Percentiles rank a stretch among this genome's conserved stretches.
Evolutionary conservation across 2,888 invertebrate species (phyloP).

Genomic region (Poecilus cupreus): DNA sequence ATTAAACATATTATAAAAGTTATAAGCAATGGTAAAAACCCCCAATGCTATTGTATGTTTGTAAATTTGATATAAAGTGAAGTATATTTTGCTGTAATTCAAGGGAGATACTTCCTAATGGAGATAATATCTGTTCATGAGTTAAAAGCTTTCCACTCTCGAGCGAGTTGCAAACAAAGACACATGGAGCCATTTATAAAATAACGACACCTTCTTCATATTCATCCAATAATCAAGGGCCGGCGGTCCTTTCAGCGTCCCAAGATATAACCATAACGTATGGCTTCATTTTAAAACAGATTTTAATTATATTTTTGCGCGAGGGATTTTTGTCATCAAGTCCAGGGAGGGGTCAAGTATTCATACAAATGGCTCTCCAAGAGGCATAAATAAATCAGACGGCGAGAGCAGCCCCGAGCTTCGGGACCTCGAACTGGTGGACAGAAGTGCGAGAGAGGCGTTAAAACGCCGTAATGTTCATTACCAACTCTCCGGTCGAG

Average conservation of each 20-base stretch:
- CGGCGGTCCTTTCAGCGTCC: conserved; percentile 63
- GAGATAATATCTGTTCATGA: conserved; percentile 33
- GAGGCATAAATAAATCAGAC: conserved; percentile 65
- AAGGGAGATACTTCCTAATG: neutral
- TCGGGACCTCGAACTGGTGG: conserved; percentile 8
- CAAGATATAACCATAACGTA: conserved; percentile 69
- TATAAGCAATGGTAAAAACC: too few relatives aligned
- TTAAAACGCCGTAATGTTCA: conserved; percentile 61
- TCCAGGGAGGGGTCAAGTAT: conserved; percentile 62
- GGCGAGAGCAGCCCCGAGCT: conserved; percentile 27
- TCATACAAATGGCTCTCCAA: conserved; percentile 64
- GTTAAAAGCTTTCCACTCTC: conserved; percentile 26
- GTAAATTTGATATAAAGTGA: neutral
- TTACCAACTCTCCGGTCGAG: conserved; percentile 62
- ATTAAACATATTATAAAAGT: too few relatives aligned
- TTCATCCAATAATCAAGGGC: neutral
- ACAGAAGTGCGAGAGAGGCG: conserved; percentile 57
- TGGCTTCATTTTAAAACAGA: conserved; percentile 69
- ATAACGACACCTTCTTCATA: neutral
- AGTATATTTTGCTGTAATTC: conserved; percentile 12
- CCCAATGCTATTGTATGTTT: neutral
- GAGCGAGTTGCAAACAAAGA: neutral
- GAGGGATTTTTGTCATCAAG: conserved; percentile 61
- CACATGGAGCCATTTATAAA: neutral
- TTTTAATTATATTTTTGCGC: conserved; percentile 70